Evolutionary conservation across 1,140 invertebrate genomes (phyloP), one percentile per base, ranked within the genome.

Genomic region (Hypsibius dujardini): DNA sequence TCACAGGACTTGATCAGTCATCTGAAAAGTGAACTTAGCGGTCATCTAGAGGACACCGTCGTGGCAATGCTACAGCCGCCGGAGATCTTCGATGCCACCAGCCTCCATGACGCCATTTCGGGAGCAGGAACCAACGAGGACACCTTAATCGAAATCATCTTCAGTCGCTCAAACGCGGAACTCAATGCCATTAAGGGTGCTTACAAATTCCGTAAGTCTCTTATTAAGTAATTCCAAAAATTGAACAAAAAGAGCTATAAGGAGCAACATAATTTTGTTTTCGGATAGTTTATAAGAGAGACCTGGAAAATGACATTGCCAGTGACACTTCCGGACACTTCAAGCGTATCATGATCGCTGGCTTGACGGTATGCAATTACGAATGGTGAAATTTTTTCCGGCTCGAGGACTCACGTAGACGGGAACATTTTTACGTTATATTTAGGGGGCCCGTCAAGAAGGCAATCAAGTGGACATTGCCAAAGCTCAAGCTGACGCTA

Each of bases 291-390:
- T 96, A 91, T 79, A 85, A 86, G 73, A 89, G 86, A 77, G 81
- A 85, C 69, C 79, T 98, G 72, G 94, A 97, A 77, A 85, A 85
- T 2, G 92, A 95, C 76, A 82, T 98, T 70, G 87, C 88, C 77
- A 88, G 87, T 45, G 95, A 98, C 76, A 95, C 93, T 40, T 94
- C 91, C 1, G 94, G 91, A 1, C 85, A 90, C 77, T 96, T 96
- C 81, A 89, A 90, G 79, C 86, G 91, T 71, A 81, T 98, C 1
- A 84, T 95, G 69, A 87, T 97, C 40, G 79, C 81, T 15, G 75
- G 79, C 40, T 74, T 79, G 40, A 75, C 73, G 47, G 75, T 75
- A 75, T 59, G 69, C 72, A 14, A 15, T 56, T 72, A 46, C 1
- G 28, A 46, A 47, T 72, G 46, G 28, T 15, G 45, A 15, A 71